Percentiles rank a stretch among this genome's conserved stretches.
Conservation (phyloP, 2,888 invertebrate genomes). For the Lymantria dispar region DNA sequence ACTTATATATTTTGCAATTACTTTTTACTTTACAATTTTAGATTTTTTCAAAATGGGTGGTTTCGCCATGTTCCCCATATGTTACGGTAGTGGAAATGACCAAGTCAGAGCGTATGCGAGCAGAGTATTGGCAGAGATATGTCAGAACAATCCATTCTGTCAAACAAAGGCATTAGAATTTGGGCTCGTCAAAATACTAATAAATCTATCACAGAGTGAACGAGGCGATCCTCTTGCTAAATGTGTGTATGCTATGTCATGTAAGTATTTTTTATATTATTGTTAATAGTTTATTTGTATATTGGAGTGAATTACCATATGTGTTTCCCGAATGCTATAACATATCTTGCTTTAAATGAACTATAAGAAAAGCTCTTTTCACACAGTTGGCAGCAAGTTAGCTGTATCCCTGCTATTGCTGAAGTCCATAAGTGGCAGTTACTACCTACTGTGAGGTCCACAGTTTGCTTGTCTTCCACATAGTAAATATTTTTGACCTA, state of each 20-base stretch:
- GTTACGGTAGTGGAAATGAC: conserved; percentile 84
- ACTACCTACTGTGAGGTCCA: too few relatives aligned
- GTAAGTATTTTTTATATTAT: conserved; percentile 72
- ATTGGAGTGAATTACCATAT: too few relatives aligned
- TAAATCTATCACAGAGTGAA: conserved; percentile 83
- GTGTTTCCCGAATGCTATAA: too few relatives aligned
- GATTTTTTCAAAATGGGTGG: conserved; percentile 94
- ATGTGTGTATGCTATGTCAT: conserved; percentile 90
- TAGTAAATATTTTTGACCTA: too few relatives aligned
- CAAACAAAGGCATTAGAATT: conserved; percentile 87
- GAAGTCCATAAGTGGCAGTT: too few relatives aligned
- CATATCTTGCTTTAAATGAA: too few relatives aligned
- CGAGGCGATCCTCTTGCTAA: conserved; percentile 83
- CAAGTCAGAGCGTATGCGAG: conserved; percentile 85
- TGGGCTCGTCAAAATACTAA: conserved; percentile 84
- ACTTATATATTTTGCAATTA: too few relatives aligned
- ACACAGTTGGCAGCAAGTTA: too few relatives aligned
- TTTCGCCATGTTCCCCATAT: conserved; percentile 86
- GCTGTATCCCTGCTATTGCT: too few relatives aligned
- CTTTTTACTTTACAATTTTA: conserved; percentile 45
- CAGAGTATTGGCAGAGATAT: conserved; percentile 88
- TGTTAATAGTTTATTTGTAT: neutral
- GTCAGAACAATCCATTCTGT: conserved; percentile 93
- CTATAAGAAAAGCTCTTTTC: too few relatives aligned
- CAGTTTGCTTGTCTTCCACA: too few relatives aligned